Base-by-base conservation (phyloP, 2,113 vertebrate genomes). In the Pachycephala philippinensis region DNA sequence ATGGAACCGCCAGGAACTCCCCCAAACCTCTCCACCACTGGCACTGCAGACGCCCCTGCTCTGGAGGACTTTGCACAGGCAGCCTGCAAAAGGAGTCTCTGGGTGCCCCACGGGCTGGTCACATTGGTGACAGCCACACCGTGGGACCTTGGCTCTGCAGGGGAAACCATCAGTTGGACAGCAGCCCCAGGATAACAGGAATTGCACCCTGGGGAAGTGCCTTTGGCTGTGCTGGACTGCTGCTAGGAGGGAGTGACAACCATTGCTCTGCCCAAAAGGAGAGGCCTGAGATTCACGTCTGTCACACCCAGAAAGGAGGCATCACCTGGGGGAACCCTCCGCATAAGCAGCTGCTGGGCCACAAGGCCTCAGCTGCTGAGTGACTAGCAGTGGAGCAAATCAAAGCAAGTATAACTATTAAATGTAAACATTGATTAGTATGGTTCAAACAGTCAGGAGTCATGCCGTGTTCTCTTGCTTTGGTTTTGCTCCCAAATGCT, bases 21-120 rank as follows among this genome's bases (percentile, higher is more conserved):
- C 40, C n/a, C 84, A 72, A 21, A 35, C 10, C 33, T 49, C 59
- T 13, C 47, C 40, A 33, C 33, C 42, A 2, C 31, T 27, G n/a
- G 12, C 47, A 26, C 45, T 44, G 45, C 65, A 75, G 60, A 14
- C 2, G 23, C 12, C 45, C 17, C 33, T 64, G 69, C 11, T 53
- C 23, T 40, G 6, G 1, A 42, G 40, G 27, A 26, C 42, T 42
- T 49, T 17, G 57, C n/a, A 30, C 27, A 35, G 39, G 17, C 9
- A 16, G 4, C 13, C 45, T 54, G 57, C 2, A 2, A 50, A 50
- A 50, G 15, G 24, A 8, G 8, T 15, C 23, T n/a, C 21, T 0
- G 1, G 2, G 22, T 24, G 15, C 13, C 50, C 31, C 13, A 4
- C 0, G 6, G 30, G n/a, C 53, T 79, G 79, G 22, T 24, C 47